Percentiles rank a stretch among this genome's conserved stretches.
These are phyloP conservation scores for Bryconaethiops microstoma DNA, from an alignment of 2,797 vertebrate species.

Conservation along the genomic window DNA sequence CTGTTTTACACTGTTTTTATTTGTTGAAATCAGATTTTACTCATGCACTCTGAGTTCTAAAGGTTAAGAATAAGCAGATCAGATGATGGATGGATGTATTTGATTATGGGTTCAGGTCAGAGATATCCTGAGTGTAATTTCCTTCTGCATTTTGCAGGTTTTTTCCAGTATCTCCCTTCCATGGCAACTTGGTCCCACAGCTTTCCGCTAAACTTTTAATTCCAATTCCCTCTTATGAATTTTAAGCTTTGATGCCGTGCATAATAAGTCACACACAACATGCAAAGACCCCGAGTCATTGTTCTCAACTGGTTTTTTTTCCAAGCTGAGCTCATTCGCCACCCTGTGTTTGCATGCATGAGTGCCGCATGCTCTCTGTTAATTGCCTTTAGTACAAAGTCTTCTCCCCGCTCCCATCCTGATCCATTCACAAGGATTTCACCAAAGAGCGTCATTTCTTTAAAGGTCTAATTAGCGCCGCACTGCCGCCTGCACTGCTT, in stretches of 20 bases:
- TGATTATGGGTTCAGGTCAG: too few relatives aligned
- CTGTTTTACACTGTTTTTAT: too few relatives aligned
- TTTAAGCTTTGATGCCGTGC: neutral
- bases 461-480: neutral
- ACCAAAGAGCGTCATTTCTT: neutral
- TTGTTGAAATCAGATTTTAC: too few relatives aligned
- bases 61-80: too few relatives aligned
- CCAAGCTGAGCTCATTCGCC: neutral
- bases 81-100: too few relatives aligned
- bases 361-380: neutral
- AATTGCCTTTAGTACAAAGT: neutral
- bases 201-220: neutral
- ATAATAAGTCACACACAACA: neutral
- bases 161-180: too few relatives aligned
- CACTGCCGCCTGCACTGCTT: neutral
- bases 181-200: neutral
- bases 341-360: neutral
- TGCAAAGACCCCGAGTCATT: neutral
- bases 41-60: too few relatives aligned
- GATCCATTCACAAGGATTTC: neutral
- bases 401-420: neutral
- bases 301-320: neutral
- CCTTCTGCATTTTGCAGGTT: too few relatives aligned
- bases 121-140: too few relatives aligned
- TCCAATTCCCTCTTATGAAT: neutral